phyloP scores from a whole-genome alignment of 1,140 invertebrate species.

The Rhizoglyphus robini region DNA sequence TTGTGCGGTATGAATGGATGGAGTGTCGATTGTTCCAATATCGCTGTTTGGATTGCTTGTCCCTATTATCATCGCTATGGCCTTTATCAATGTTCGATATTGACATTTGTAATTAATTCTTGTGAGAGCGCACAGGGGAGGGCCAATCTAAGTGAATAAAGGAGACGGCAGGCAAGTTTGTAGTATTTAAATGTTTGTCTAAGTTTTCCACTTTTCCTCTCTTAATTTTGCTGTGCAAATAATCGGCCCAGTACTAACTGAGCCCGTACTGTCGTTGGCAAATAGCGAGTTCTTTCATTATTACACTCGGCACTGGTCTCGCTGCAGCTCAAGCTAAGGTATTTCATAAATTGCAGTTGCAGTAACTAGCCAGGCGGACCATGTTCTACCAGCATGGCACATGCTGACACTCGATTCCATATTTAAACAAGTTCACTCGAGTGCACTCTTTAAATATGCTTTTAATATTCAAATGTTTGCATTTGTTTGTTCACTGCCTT shows the following conservation, averaged over 20 bases:
- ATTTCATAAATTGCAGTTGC: slow-evolving; percentile 8
- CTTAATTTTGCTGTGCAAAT: slow-evolving; percentile 16
- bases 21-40: no score
- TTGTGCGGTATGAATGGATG: not conserved
- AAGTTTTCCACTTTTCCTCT: slow-evolving; percentile 11
- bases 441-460: no score
- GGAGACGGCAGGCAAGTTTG: slow-evolving; percentile 5
- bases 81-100: not conserved
- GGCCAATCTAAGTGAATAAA: slow-evolving; percentile 4
- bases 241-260: slow-evolving; percentile 1
- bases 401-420: no score
- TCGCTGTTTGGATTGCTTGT: not conserved
- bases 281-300: not conserved
- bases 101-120: slow-evolving; percentile 18
- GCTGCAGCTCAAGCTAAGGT: not conserved
- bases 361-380: not conserved
- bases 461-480: no score
- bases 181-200: slow-evolving; percentile 18
- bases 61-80: not conserved
- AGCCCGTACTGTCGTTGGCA: not conserved
- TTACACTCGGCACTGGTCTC: not conserved
- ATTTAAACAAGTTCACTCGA: no score
- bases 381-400: no score
- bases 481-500: no score
- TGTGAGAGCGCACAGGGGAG: not conserved